A percentile compares a stretch with the other conserved stretches of the same genome.
Conservation (phyloP, 2,888 invertebrate species). For the Apotomis turbidana region DNA sequence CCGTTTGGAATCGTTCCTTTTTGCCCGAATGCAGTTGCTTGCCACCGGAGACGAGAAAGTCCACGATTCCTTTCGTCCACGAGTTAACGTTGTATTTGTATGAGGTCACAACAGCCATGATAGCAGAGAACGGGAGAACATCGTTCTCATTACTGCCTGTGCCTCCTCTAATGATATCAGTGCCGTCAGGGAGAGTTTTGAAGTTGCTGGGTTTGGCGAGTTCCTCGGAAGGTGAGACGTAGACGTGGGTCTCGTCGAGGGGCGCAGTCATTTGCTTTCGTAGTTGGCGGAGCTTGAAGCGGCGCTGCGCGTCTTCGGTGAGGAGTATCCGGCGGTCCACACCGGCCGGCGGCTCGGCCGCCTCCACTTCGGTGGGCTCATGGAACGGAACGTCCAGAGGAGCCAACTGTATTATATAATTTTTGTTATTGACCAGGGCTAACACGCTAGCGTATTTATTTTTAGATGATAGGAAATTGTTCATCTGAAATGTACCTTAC, state of each 20-base stretch:
- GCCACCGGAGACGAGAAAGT: constrained; percentile 82
- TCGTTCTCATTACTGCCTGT: constrained; percentile 69
- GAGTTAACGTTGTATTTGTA: constrained; percentile 84
- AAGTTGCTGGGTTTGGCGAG: constrained; percentile 84
- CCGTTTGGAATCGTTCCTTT: constrained; percentile 70
- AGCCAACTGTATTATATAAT: constrained; percentile 52
- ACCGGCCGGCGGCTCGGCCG: constrained; percentile 55
- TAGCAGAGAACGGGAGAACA: constrained; percentile 81
- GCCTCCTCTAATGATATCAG: constrained; percentile 83
- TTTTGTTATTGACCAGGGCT: no score
- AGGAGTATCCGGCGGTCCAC: constrained; percentile 69
- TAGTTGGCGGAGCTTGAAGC: constrained; percentile 70
- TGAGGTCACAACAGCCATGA: constrained; percentile 85
- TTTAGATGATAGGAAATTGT: no score
- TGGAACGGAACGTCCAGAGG: constrained; percentile 52
- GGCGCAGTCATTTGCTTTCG: constrained; percentile 69
- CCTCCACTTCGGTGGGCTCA: constrained; percentile 57
- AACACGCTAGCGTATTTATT: no score
- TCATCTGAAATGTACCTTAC: no score
- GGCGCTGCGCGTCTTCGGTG: constrained; percentile 68
- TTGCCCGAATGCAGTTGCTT: constrained; percentile 72
- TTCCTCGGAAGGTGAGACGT: constrained; percentile 75
- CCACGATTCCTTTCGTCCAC: constrained; percentile 85
- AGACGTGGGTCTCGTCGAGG: constrained; percentile 57
- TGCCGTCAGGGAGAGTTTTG: constrained; percentile 82